Conservation (phyloP, 2,888 invertebrate species). For the Stenchaetothrips biformis region DNA sequence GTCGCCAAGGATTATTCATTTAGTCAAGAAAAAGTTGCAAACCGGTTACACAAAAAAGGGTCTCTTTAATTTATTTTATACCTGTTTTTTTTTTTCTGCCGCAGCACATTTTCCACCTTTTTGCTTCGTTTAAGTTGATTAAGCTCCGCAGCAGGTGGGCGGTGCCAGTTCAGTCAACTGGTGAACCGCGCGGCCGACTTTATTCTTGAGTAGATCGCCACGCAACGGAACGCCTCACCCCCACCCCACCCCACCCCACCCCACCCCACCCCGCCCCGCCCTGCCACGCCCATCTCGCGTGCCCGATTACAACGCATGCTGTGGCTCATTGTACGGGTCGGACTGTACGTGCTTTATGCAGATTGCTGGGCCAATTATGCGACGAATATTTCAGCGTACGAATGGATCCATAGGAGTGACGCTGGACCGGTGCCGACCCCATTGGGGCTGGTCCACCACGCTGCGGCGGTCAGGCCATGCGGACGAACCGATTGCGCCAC, state of each 20-base stretch:
- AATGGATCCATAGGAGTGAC: neutral
- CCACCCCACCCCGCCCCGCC: no score
- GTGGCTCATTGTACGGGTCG: neutral
- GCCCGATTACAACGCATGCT: neutral
- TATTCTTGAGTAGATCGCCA: neutral
- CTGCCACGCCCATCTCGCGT: neutral
- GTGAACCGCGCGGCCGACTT: neutral
- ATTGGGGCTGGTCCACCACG: no score
- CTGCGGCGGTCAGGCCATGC: no score
- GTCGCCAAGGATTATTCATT: no score
- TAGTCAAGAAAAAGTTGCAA: no score
- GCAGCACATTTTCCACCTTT: neutral
- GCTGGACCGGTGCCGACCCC: no score
- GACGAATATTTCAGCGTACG: slow-evolving; percentile 8
- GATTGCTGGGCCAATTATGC: slow-evolving; percentile 18
- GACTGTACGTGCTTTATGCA: neutral
- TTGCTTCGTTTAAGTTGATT: neutral
- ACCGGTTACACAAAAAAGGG: no score
- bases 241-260: no score
- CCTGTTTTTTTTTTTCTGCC: no score
- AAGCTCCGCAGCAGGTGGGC: slow-evolving; percentile 5
- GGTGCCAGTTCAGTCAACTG: neutral
- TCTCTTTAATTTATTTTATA: no score
- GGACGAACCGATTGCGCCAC: no score
- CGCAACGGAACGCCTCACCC: neutral